Evolutionary conservation across 2,797 vertebrate species (phyloP).

Genomic region (Anabas testudineus): DNA sequence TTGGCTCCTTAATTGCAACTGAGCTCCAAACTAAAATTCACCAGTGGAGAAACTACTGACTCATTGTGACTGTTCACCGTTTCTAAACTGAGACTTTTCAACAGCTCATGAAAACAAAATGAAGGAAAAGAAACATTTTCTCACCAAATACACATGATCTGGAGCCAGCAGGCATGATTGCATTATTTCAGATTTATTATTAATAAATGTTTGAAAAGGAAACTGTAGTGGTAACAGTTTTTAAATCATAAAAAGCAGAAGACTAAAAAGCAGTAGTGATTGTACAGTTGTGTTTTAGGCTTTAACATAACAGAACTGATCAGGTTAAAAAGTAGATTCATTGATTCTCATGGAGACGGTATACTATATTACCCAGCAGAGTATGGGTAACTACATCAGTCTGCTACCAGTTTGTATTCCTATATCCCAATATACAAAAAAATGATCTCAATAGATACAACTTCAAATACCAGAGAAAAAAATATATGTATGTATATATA

Average conservation of each 20-base stretch:
- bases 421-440: not conserved
- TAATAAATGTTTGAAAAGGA: slow-evolving; percentile 41
- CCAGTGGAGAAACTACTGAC: too few relatives aligned
- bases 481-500: too few relatives aligned
- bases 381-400: slow-evolving; percentile 4
- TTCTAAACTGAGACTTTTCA: not conserved
- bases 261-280: slow-evolving; percentile 50
- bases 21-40: too few relatives aligned
- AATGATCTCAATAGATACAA: slow-evolving; percentile 1
- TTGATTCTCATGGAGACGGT: slow-evolving; percentile 54
- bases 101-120: not conserved
- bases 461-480: slow-evolving; percentile 16
- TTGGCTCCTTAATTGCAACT: too few relatives aligned
- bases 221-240: slow-evolving; percentile 30
- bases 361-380: slow-evolving; percentile 14
- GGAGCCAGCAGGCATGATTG: not conserved
- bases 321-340: slow-evolving; percentile 82
- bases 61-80: too few relatives aligned
- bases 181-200: slow-evolving; percentile 59
- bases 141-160: slow-evolving; percentile 1
- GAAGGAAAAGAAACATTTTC: not conserved
- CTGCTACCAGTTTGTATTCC: slow-evolving; percentile 9
- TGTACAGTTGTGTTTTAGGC: slow-evolving; percentile 37
- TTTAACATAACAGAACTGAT: slow-evolving; percentile 35
- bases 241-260: slow-evolving; percentile 47